These are phyloP conservation scores for Pagetopsis macropterus DNA, from an alignment of 2,797 vertebrate genomes.

Conservation along the genomic window DNA sequence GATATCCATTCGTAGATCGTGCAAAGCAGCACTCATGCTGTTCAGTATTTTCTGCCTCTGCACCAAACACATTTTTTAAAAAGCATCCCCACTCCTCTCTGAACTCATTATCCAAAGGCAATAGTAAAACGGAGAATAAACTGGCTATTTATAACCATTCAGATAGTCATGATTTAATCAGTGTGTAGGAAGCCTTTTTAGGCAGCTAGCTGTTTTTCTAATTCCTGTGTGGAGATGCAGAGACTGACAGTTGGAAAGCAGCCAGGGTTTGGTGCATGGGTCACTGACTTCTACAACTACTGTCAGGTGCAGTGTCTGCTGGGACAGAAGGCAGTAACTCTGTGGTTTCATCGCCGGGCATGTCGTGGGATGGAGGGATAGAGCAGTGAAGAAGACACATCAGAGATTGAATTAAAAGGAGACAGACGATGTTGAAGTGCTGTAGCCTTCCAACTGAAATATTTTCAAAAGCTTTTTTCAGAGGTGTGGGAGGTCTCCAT, in stretches of 20 bases:
- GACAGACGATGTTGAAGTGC: slow-evolving; percentile 44
- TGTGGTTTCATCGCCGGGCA: slow-evolving; percentile 11
- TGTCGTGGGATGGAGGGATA: slow-evolving; percentile 37
- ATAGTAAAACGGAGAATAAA: slow-evolving; percentile 39
- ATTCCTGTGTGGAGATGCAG: slow-evolving; percentile 7
- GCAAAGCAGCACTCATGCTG: slow-evolving; percentile 6
- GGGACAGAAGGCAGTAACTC: slow-evolving; percentile 29
- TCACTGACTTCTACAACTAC: slow-evolving; percentile 44
- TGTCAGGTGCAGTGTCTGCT: slow-evolving; percentile 53
- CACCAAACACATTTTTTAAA: slow-evolving; percentile 37
- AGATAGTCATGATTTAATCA: slow-evolving; percentile 20
- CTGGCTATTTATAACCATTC: slow-evolving; percentile 51
- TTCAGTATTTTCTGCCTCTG: slow-evolving; percentile 29
- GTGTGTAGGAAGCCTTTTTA: slow-evolving; percentile 22
- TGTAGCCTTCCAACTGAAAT: slow-evolving; percentile 43
- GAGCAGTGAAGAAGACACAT: slow-evolving; percentile 32
- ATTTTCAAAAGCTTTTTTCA: slow-evolving; percentile 40
- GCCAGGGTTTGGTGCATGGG: slow-evolving; percentile 37
- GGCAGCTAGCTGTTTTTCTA: slow-evolving; percentile 21
- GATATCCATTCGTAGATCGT: slow-evolving; percentile 16
- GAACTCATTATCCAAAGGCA: slow-evolving; percentile 37
- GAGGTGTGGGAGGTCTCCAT: slow-evolving; percentile 67
- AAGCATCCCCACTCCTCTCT: slow-evolving; percentile 27
- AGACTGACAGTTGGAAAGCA: slow-evolving; percentile 34
- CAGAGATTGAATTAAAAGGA: slow-evolving; percentile 23